Percentiles rank a stretch among this genome's conserved stretches.
Evolutionary conservation across 2,797 vertebrate genomes (phyloP).

Genomic region (Chelmon rostratus): DNA sequence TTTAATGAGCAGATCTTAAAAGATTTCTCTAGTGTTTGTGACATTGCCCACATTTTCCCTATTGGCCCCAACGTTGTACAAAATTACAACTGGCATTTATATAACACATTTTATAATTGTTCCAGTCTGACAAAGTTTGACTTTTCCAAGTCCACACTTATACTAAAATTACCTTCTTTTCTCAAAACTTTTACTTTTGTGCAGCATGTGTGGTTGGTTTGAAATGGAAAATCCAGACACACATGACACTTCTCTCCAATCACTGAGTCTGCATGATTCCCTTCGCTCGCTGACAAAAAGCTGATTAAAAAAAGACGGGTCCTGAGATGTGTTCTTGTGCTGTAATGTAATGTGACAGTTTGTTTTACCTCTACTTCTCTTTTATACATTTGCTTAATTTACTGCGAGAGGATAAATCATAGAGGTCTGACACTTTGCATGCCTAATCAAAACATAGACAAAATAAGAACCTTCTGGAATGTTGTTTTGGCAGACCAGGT

Average conservation of each 20-base stretch:
- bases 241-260: neutral
- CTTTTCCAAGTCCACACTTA: neutral
- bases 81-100: neutral
- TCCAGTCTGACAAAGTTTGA: neutral
- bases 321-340: neutral
- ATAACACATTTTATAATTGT: neutral
- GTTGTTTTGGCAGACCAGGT: neutral
- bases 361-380: neutral
- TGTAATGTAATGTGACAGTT: conserved; percentile 14
- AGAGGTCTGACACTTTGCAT: neutral
- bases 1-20: neutral
- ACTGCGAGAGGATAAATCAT: neutral
- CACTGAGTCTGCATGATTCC: neutral
- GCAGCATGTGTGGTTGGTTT: neutral
- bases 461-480: neutral
- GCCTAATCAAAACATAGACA: neutral
- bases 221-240: neutral
- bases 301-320: neutral
- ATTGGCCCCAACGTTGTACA: neutral
- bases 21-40: neutral
- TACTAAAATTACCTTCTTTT: neutral
- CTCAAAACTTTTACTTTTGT: neutral
- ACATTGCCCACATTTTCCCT: too few species aligned
- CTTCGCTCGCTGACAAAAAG: neutral
- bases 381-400: conserved; percentile 7